Base-by-base conservation (phyloP, 2,113 vertebrate species). In the Carassius auratus region DNA sequence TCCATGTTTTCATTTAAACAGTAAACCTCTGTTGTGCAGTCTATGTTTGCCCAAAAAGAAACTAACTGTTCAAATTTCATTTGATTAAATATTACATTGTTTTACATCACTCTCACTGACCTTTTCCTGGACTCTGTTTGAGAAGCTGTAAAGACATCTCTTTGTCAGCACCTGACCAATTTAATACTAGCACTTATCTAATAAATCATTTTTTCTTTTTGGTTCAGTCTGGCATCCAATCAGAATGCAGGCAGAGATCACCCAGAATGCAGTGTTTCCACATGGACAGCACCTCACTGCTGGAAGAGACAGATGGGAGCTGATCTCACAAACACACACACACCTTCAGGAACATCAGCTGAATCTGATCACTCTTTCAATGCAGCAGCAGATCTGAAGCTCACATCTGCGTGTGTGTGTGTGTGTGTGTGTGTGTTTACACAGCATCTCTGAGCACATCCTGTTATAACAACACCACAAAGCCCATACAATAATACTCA, bases 251-350 rank as follows among this genome's bases (percentile, higher is more conserved):
- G 12, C 0, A 23, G 61, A 36, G 48, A 74, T 83, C 61, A 75
- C 82, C 86, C 50, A 26, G 62, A 80, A 71, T 81, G 76, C 55
- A 62, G 76, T 48, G 42, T 59, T 74, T 33, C 36, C 5, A 2
- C 42, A 55, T n/a, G 61, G 52, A 61, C 36, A 68, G 10, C 33
- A 50, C 55, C 33, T 80, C 36, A 55, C 17, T 33, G 75, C n/a
- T 76, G 23, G 19, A 55, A 81, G 71, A 66, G 57, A n/a, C 52
- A 84, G 85, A 88, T 82, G 81, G 78, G 71, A 59, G 52, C 71
- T 74, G 84, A 86, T 4, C 76, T 79, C n/a, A 64, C 61, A 62
- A 3, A 26, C 61, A 14, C 61, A 14, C 61, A 66, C 62, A 66
- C 62, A 8, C 17, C 55, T 59, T 8, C 17, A 21, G 6, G 17